Evolutionary conservation across 2,888 invertebrate genomes (phyloP).

Genomic region (Erebia epiphron): DNA sequence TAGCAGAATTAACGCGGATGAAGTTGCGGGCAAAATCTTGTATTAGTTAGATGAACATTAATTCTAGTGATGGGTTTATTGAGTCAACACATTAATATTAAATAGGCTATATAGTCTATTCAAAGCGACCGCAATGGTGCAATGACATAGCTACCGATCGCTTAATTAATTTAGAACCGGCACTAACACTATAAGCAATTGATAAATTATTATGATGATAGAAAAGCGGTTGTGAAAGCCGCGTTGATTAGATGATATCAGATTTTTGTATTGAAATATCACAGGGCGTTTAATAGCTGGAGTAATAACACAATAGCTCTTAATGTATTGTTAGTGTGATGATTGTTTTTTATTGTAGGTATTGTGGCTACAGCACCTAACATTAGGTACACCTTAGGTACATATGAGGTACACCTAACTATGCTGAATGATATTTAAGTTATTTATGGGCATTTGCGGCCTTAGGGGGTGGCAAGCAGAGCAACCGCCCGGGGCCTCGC

Average conservation of each 20-base stretch:
- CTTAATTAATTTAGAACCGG: slow-evolving; percentile 23
- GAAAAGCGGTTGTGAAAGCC: slow-evolving; percentile 21
- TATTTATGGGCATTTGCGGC: too few relatives aligned
- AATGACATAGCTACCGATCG: slow-evolving; percentile 6
- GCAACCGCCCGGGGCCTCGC: too few relatives aligned
- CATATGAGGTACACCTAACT: not conserved
- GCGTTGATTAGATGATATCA: slow-evolving; percentile 21
- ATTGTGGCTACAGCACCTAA: too few relatives aligned
- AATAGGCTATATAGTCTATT: slow-evolving; percentile 1
- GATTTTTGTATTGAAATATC: slow-evolving; percentile 15
- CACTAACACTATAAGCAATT: slow-evolving; percentile 15
- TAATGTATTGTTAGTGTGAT: slow-evolving; percentile 12
- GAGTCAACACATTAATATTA: not conserved
- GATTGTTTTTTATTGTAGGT: not conserved
- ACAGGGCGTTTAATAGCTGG: slow-evolving; percentile 10
- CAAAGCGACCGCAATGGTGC: slow-evolving; percentile 2
- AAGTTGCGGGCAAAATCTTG: too few relatives aligned
- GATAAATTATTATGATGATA: slow-evolving; percentile 18
- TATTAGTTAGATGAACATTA: not conserved
- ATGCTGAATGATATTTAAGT: not conserved
- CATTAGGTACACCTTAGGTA: not conserved
- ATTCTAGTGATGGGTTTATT: not conserved
- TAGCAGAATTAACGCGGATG: too few relatives aligned
- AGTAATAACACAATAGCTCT: slow-evolving; percentile 13
- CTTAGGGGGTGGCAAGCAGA: too few relatives aligned